phyloP scores from a whole-genome alignment of 2,888 invertebrate species.

The Trichogramma dendrolimi region DNA sequence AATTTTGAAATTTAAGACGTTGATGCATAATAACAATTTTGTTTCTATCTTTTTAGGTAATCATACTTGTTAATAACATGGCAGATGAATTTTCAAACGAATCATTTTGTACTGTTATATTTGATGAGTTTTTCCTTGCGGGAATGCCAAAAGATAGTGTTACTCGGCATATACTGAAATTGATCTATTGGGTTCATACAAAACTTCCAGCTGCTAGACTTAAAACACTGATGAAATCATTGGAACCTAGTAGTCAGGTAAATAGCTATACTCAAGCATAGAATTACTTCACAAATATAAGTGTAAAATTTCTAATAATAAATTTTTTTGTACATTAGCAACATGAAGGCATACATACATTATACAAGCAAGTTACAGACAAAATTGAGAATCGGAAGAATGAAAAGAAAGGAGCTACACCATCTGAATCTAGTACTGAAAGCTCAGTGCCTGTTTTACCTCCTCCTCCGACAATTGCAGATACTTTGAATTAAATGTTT shows the following conservation, averaged over 20 bases:
- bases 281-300: constrained; percentile 2
- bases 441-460: constrained; percentile 20
- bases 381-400: constrained; percentile 62
- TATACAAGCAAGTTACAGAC: constrained; percentile 74
- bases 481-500: neutral
- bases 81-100: constrained; percentile 89
- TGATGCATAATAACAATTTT: neutral
- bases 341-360: constrained; percentile 76
- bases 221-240: constrained; percentile 74
- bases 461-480: constrained; percentile 24
- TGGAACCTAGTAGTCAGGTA: constrained; percentile 61
- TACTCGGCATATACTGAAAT: constrained; percentile 81
- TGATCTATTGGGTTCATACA: constrained; percentile 86
- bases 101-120: constrained; percentile 91
- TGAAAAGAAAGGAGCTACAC: constrained; percentile 61
- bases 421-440: constrained; percentile 18
- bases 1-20: constrained; percentile 7
- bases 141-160: constrained; percentile 87
- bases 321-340: constrained; percentile 55
- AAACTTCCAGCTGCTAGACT: constrained; percentile 77
- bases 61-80: constrained; percentile 74
- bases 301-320: constrained; percentile 13
- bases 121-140: constrained; percentile 93
- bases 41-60: constrained; percentile 53
- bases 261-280: constrained; percentile 9